Evolutionary conservation across 2,888 invertebrate genomes (phyloP).

Genomic region (Apeira syringaria): DNA sequence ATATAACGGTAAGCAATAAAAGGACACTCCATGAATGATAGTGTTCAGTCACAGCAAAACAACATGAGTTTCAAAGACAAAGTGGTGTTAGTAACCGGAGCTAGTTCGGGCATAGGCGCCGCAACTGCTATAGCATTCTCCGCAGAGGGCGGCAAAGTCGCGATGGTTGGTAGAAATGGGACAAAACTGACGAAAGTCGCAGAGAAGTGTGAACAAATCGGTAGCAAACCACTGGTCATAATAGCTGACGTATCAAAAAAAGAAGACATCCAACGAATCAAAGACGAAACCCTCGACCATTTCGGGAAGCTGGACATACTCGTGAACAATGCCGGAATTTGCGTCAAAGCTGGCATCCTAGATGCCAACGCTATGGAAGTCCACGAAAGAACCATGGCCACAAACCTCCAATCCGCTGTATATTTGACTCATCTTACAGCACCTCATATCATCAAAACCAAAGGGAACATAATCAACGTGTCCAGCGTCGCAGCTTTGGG

Average conservation of each 20-base stretch:
- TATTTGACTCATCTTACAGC: constrained; percentile 28
- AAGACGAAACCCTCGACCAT: neutral
- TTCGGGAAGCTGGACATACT: constrained; percentile 27
- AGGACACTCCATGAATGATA: neutral
- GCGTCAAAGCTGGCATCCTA: neutral
- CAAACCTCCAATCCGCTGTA: constrained; percentile 26
- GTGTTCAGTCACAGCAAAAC: neutral
- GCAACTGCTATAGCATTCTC: constrained; percentile 31
- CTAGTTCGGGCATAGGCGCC: constrained; percentile 43
- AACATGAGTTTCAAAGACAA: constrained; percentile 40
- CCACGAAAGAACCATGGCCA: constrained; percentile 21
- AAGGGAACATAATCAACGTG: constrained; percentile 90
- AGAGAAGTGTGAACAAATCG: constrained; percentile 3
- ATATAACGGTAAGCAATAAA: neutral
- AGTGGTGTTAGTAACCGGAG: constrained; percentile 41
- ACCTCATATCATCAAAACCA: constrained; percentile 34
- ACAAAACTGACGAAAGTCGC: constrained; percentile 27
- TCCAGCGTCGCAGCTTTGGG: constrained; percentile 24
- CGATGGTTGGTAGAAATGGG: constrained; percentile 35
- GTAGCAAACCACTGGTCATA: constrained; percentile 5
- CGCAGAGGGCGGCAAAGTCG: constrained; percentile 33
- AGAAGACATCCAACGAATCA: constrained; percentile 6
- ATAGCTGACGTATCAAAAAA: constrained; percentile 5
- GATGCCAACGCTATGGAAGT: constrained; percentile 16
- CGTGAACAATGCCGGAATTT: constrained; percentile 31